Percentiles rank a stretch among this genome's conserved stretches.
Evolutionary conservation across 2,797 vertebrate genomes (phyloP).

Genomic region (Pseudomugil tenellus): DNA sequence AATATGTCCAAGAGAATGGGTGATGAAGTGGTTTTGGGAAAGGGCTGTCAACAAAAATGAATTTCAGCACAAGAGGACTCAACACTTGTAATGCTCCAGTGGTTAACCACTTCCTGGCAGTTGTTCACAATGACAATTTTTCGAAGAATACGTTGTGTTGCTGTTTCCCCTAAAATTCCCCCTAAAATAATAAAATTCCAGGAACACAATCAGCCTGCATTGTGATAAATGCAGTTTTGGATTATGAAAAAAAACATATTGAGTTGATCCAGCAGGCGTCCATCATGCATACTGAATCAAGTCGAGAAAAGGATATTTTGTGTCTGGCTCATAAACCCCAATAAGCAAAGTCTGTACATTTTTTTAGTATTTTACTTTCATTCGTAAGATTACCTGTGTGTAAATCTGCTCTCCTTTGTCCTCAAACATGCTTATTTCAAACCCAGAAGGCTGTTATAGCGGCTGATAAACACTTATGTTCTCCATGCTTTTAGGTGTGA

Average conservation of each 20-base stretch:
- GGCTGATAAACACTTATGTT: not conserved
- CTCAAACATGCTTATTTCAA: not conserved
- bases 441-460: not conserved
- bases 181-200: no score
- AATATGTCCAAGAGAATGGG: constrained; percentile 74
- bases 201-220: constrained; percentile 27
- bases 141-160: constrained; percentile 50
- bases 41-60: constrained; percentile 77
- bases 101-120: constrained; percentile 49
- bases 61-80: constrained; percentile 65
- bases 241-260: constrained; percentile 16
- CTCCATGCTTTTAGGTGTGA: not conserved
- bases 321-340: not conserved
- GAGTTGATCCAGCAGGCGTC: constrained; percentile 4
- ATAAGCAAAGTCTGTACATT: not conserved
- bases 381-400: not conserved
- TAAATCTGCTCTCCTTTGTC: not conserved
- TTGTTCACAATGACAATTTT: constrained; percentile 67
- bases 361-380: not conserved
- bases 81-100: constrained; percentile 61
- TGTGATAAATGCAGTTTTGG: constrained; percentile 18
- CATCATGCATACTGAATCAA: not conserved
- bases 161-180: constrained; percentile 53
- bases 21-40: constrained; percentile 69
- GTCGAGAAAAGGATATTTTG: not conserved